These are phyloP conservation scores for Latrodectus hesperus DNA, from an alignment of 2,888 invertebrate genomes.

Conservation along the genomic window DNA sequence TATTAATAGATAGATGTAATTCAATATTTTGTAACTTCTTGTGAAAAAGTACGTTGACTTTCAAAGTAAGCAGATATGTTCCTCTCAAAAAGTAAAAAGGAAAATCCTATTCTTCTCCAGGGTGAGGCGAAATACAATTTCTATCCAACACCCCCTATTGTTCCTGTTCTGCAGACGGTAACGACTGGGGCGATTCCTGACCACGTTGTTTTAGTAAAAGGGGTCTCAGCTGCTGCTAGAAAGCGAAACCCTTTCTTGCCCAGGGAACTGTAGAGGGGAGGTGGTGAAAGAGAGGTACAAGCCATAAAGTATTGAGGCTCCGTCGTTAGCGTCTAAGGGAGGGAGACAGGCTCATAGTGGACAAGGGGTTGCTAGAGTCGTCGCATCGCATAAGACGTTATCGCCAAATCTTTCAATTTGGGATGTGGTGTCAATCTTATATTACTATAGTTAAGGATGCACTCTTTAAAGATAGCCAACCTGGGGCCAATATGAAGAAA, in stretches of 20 bases:
- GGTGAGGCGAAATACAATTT: background rate
- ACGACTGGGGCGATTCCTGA: slow-evolving; percentile 39
- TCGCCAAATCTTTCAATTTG: slow-evolving; percentile 9
- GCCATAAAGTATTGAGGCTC: slow-evolving; percentile 45
- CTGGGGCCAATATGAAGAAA: no score
- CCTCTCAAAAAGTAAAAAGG: no score
- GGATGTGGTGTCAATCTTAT: no score
- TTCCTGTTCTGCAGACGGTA: slow-evolving; percentile 10
- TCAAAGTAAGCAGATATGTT: no score
- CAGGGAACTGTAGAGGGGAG: background rate
- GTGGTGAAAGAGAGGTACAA: slow-evolving; percentile 15
- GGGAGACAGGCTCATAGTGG: slow-evolving; percentile 22
- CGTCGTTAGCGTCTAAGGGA: slow-evolving; percentile 50
- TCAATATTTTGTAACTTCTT: no score
- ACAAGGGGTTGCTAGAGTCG: slow-evolving; percentile 10
- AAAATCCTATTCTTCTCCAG: background rate
- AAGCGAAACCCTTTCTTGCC: slow-evolving; percentile 1
- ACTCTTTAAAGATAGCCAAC: no score
- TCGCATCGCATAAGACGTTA: background rate
- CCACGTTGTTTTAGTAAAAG: slow-evolving; percentile 40
- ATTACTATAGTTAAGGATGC: no score
- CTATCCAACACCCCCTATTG: background rate
- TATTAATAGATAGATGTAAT: no score
- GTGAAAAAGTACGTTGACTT: no score
- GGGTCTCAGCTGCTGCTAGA: slow-evolving; percentile 46